Base-by-base conservation (phyloP, 2,113 vertebrate genomes). In the Pagrus major region DNA sequence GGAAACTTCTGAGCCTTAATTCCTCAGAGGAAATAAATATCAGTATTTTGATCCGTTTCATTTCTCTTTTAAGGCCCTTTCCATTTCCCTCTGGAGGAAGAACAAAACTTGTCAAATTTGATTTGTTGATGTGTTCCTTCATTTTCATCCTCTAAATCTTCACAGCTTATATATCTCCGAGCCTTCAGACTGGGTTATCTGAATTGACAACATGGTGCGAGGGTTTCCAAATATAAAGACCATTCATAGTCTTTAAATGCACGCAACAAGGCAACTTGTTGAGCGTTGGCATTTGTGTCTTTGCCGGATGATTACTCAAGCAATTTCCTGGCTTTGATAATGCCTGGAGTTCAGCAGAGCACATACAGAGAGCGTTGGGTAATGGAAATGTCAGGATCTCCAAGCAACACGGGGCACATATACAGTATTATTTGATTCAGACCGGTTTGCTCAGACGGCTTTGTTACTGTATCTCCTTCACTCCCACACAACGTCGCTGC, bases 401-500 rank as follows among this genome's bases (percentile, higher is more conserved):
- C n/a, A 16, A 63, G 72, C 60, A 51, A 42, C 4, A 29, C 42
- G 63, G 83, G 71, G 58, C 78, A 27, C 44, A 46, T n/a, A 64
- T 74, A 78, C 76, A 71, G 79, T 79, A 63, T 10, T n/a, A 56
- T 78, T 37, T 83, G 73, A 89, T 81, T 79, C 71, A 79, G 68
- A 59, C 64, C 73, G 60, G 65, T 90, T 87, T 73, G 60, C 77
- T 65, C 47, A 25, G 44, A 68, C n/a, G 71, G 56, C 86, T 90
- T 85, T 91, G 85, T 88, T 71, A 89, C 83, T 81, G 83, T 72
- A 78, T 87, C 89, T 82, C 76, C 73, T 68, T 71, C 68, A 85
- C 92, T 89, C 91, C 92, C 84, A 92, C 92, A 61, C 90, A 70
- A 66, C 74, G 2, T 51, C 8, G 59, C 88, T 87, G 86, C 86